These are phyloP conservation scores for Acrocephalus arundinaceus DNA, from an alignment of 2,113 vertebrate species.

Conservation along the genomic window DNA sequence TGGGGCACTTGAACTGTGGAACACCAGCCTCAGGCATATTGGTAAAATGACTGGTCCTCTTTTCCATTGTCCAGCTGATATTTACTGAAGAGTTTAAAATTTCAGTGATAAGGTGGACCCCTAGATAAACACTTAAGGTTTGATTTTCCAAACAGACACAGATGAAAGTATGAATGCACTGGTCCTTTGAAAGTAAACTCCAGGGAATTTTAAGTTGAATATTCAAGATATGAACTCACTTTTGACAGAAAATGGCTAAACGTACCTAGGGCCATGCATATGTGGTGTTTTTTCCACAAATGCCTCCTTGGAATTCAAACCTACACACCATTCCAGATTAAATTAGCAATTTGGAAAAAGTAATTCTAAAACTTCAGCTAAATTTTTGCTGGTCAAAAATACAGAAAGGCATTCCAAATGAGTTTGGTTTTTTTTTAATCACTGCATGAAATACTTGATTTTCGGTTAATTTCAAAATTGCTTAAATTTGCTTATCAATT, in stretches of 20 bases:
- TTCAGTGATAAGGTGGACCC: not conserved
- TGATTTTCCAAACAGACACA: not conserved
- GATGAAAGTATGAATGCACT: not conserved
- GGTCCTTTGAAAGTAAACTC: not conserved
- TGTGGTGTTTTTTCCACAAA: not conserved
- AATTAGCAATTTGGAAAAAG: not conserved
- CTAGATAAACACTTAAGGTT: not conserved
- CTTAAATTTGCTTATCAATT: not conserved
- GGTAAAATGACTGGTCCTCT: not conserved
- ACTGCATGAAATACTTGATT: not conserved
- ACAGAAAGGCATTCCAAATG: not conserved
- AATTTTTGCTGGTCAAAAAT: not conserved
- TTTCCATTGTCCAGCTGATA: not conserved
- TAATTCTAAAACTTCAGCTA: not conserved
- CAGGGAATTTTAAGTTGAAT: not conserved
- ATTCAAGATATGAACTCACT: not conserved
- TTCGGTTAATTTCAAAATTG: not conserved
- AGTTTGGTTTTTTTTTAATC: not conserved
- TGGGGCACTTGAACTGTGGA: rapidly evolving
- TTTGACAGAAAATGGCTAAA: not conserved
- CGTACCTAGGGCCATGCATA: rapidly evolving
- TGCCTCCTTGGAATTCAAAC: not conserved
- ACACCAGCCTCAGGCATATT: not conserved
- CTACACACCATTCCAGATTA: not conserved
- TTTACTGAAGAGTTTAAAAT: not conserved